Evolutionary conservation across 2,888 invertebrate genomes (phyloP).

Genomic region (Shargacucullia verbasci): DNA sequence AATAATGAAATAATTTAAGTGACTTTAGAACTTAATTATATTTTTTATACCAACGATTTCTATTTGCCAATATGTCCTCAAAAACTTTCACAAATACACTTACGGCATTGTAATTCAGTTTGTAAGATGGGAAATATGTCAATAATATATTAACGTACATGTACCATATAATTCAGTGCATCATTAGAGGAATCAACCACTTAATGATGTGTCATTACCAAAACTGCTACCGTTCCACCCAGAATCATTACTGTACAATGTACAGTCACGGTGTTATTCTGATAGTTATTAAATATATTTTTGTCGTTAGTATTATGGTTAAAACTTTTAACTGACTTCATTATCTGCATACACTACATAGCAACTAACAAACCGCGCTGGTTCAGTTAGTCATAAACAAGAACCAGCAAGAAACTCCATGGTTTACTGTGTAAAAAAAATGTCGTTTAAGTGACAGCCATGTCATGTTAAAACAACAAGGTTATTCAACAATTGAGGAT

Average conservation of each 20-base stretch:
- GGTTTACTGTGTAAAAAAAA: too few relatives aligned
- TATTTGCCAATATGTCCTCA: not conserved
- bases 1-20: too few relatives aligned
- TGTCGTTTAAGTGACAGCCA: too few relatives aligned
- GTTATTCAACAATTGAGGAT: too few relatives aligned
- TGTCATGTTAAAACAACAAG: too few relatives aligned
- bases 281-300: not conserved
- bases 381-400: too few relatives aligned
- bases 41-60: not conserved
- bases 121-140: conserved; percentile 45
- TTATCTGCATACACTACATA: too few relatives aligned
- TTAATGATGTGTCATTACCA: conserved; percentile 55
- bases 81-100: conserved; percentile 43
- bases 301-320: too few relatives aligned
- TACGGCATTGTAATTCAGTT: conserved; percentile 27
- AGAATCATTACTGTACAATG: conserved; percentile 15
- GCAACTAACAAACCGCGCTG: too few relatives aligned
- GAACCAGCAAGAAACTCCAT: too few relatives aligned
- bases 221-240: conserved; percentile 27
- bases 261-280: conserved; percentile 18
- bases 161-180: conserved; percentile 28
- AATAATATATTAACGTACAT: conserved; percentile 34
- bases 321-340: too few relatives aligned
- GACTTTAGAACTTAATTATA: not conserved
- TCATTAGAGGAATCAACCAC: conserved; percentile 56